These are phyloP conservation scores for Chelon auratus DNA, from an alignment of 2,797 vertebrate genomes.

Conservation along the genomic window DNA sequence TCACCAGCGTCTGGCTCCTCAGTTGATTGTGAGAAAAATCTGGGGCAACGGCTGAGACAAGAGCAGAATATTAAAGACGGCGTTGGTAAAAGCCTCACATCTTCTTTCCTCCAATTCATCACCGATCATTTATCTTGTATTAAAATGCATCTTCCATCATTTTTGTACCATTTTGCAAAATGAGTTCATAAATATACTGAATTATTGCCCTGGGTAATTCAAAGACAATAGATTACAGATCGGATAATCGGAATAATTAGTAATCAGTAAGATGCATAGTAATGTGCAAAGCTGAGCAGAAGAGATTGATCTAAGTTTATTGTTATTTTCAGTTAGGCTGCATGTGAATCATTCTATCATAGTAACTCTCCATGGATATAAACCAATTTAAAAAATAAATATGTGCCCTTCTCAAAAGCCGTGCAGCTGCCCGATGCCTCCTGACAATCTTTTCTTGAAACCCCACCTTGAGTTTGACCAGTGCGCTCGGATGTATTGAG, in stretches of 20 bases:
- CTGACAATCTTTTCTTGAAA: neutral
- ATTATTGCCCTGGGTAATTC: constrained; percentile 5
- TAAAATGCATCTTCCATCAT: neutral
- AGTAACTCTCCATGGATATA: neutral
- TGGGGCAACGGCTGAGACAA: constrained; percentile 90
- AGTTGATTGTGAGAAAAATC: constrained; percentile 94
- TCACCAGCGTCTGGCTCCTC: constrained; percentile 91
- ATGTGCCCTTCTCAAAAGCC: constrained; percentile 24
- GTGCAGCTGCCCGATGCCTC: constrained; percentile 3
- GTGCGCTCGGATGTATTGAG: constrained; percentile 10
- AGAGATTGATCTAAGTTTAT: constrained; percentile 8
- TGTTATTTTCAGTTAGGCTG: constrained; percentile 17
- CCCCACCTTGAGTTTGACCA: constrained; percentile 32
- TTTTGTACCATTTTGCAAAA: constrained; percentile 8
- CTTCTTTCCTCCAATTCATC: constrained; percentile 14
- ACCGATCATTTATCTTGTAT: constrained; percentile 26
- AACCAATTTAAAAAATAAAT: constrained; percentile 3
- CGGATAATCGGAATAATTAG: constrained; percentile 13
- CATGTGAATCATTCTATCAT: constrained; percentile 6
- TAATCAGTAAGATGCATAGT: constrained; percentile 15
- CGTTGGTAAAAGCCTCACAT: constrained; percentile 43
- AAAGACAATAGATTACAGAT: constrained; percentile 7
- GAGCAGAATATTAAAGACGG: constrained; percentile 49
- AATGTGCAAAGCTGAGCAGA: neutral
- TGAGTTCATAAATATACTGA: constrained; percentile 5